Evolutionary conservation across 2,888 invertebrate species (phyloP), one percentile per base, ranked within the genome.

Genomic region (Helicoverpa assulta): DNA sequence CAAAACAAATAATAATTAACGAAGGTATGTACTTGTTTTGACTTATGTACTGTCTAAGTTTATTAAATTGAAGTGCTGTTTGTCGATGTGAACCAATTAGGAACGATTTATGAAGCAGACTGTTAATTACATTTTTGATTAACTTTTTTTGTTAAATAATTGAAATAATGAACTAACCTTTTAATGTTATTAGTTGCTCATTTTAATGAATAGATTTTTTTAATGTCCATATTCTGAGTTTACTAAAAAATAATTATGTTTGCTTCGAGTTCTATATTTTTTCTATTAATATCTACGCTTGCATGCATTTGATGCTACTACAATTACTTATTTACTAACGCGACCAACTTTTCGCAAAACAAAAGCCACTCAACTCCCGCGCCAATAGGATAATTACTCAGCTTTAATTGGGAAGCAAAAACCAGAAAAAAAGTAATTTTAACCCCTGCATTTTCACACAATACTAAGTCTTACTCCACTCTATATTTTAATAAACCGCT

Each of bases 1-100:
- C 4, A 26, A 53, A n/a, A 52, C 58, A 61, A 73, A 77, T 77
- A 73, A 77, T 77, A 73, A 67, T 64, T 55, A 47, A 61, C 52
- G 72, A 43, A 43, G 65, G 50, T 54, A 21, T 57, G n/a, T 19
- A 55, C 50, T 60, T 62, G 21, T 62, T 56, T 62, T 8, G 47
- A 19, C 33, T 65, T 37, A 19, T 55, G 37, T 47, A 62, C 55
- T 59, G 47, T 65, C 37, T n/a, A 58, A 58, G 58, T 72, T 64
- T 62, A 47, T 68, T 72, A 65, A 51, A 56, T 8, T n/a, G 67
- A 61, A 67, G 58, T 19, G 51, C 47, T 56, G 58, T 26, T 65
- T 51, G 61, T 52, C 72, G 58, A 72, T 67, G 64, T 58, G 55
- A 16, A 65, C 55, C 53, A 76, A 76, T 72, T 76, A 58, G n/a